Evolutionary conservation across 2,113 vertebrate genomes (phyloP), one percentile per base, ranked within the genome.

Genomic region (Madoqua kirkii): DNA sequence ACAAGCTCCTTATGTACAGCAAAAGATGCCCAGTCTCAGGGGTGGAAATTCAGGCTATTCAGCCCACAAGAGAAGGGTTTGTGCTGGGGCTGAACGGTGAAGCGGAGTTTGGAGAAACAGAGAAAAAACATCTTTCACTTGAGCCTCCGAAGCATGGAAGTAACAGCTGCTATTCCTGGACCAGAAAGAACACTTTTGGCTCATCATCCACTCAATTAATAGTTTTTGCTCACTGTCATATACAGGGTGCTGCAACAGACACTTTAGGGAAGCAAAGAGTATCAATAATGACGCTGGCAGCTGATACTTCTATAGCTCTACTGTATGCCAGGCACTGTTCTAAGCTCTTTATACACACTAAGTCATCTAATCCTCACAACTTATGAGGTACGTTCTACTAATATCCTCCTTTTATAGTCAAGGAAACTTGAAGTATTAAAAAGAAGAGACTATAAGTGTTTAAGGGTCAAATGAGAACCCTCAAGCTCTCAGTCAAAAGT

Each of bases 161-260:
- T 64, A 78, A 74, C 50, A 95, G 94, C 40, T 92, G 76, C 85
- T 93, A 52, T 78, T 97, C 84, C 74, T 78, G 48, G 84, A 92
- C 89, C 19, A 79, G 43, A 92, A 64, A 95, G n/a, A 97, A 92
- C 15, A 84, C 52, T 79, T 89, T 54, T 86, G 93, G 89, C 7
- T 93, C 27, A 6, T 33, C 78, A 76, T 54, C 43, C n/a, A 50
- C 92, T 95, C 90, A 96, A 17, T 83, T 92, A 96, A 85, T 79
- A 95, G 82, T 52, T 93, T 83, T 89, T 82, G 27, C 57, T 95
- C 64, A 94, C 60, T 81, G 86, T 23, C 52, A 71, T 6, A 45
- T 87, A 36, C 6, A 79, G 23, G 78, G 21, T 13, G 6, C 57
- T n/a, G 3, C 15, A 33, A 23, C 5, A 89, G 85, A 76, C 19